A percentile compares a stretch with the other conserved stretches of the same genome.
Conservation (phyloP, 2,113 vertebrate species). For the Lycocorax pyrrhopterus region DNA sequence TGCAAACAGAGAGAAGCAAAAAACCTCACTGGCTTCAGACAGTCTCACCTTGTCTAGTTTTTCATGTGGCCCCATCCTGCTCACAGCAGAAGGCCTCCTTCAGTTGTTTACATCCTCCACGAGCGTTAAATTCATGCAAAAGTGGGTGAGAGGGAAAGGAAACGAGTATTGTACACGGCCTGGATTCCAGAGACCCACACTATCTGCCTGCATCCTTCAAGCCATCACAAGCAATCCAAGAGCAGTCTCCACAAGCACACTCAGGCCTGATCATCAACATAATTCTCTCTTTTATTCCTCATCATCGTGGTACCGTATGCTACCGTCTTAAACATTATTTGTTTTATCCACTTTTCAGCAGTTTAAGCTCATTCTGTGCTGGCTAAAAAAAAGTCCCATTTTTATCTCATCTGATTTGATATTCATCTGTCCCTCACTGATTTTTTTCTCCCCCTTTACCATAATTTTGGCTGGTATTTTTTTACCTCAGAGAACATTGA, state of each 20-base stretch:
- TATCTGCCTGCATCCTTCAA: slow-evolving; percentile 29
- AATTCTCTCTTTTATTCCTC: slow-evolving; percentile 63
- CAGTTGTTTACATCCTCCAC: neutral
- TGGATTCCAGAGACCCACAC: slow-evolving; percentile 1
- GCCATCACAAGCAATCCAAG: slow-evolving; percentile 7
- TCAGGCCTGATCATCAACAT: slow-evolving; percentile 60
- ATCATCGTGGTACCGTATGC: slow-evolving; percentile 28
- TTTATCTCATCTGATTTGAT: slow-evolving; percentile 66
- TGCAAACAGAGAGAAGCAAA: neutral
- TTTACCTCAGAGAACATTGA: slow-evolving; percentile 74
- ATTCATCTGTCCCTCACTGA: slow-evolving; percentile 68
- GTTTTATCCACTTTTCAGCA: slow-evolving; percentile 61
- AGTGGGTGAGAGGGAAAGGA: neutral
- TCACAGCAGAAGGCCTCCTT: neutral
- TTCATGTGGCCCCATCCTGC: neutral
- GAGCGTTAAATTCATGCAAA: slow-evolving; percentile 7
- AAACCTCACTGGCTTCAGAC: neutral
- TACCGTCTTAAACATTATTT: slow-evolving; percentile 68
- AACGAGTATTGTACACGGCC: neutral
- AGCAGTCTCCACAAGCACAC: slow-evolving; percentile 24
- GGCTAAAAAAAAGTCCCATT: slow-evolving; percentile 39
- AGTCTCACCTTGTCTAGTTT: neutral
- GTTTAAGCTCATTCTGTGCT: slow-evolving; percentile 53
- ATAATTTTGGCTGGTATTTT: slow-evolving; percentile 73
- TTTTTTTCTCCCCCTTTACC: slow-evolving; percentile 61